These are phyloP conservation scores for Microtus montanus DNA, from an alignment of 2,113 vertebrate genomes.

Conservation along the genomic window DNA sequence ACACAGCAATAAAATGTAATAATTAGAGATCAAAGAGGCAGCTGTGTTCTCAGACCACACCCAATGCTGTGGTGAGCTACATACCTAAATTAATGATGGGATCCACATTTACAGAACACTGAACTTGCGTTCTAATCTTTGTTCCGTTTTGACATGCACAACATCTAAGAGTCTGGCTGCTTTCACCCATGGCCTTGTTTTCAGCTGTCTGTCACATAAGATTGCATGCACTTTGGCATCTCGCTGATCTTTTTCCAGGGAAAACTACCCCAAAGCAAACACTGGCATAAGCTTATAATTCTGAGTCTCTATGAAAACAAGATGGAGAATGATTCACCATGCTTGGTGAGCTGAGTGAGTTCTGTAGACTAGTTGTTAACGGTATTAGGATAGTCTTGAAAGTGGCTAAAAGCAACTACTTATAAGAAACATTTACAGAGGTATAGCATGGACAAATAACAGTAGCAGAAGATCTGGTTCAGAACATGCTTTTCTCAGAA, in stretches of 20 bases:
- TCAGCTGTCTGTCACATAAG: conserved; percentile 50
- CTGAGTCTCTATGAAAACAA: conserved; percentile 54
- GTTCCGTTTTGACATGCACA: conserved; percentile 29
- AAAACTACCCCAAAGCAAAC: background rate
- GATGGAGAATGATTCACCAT: conserved; percentile 13
- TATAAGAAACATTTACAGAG: background rate
- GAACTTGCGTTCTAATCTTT: conserved; percentile 44
- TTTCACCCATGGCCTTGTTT: conserved; percentile 20
- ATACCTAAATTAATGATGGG: conserved; percentile 57
- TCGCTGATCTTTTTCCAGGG: conserved; percentile 34
- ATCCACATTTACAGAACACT: conserved; percentile 52
- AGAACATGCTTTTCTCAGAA: conserved; percentile 23
- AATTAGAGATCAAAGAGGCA: conserved; percentile 63
- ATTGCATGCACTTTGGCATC: background rate
- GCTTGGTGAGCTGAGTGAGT: background rate
- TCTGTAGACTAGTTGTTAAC: background rate
- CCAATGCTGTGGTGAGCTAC: conserved; percentile 46
- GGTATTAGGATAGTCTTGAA: background rate
- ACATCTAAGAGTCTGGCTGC: conserved; percentile 49
- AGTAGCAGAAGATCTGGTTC: background rate
- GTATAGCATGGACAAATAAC: background rate
- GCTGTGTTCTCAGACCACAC: conserved; percentile 55
- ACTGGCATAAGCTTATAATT: conserved; percentile 13
- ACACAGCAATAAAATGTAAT: conserved; percentile 51
- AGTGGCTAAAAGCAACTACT: background rate